Evolutionary conservation across 2,113 vertebrate species (phyloP).

Genomic region (Silurus meridionalis): DNA sequence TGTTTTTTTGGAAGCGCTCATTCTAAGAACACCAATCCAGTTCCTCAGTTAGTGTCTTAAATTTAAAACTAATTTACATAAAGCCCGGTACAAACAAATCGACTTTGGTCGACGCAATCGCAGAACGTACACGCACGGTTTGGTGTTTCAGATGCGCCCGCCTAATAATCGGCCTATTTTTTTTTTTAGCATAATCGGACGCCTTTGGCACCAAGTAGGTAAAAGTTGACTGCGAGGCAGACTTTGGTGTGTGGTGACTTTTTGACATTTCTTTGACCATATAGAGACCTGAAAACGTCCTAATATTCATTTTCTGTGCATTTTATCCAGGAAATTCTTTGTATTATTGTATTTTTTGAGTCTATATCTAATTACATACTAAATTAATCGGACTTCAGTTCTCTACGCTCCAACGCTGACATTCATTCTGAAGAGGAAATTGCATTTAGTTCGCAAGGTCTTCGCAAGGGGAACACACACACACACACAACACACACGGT

Average conservation of each 20-base stretch:
- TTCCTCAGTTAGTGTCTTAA: background rate
- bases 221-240: too few species aligned
- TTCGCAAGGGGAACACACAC: too few species aligned
- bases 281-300: background rate
- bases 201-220: too few species aligned
- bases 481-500: background rate
- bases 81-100: too few species aligned
- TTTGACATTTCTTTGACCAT: background rate
- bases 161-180: too few species aligned
- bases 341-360: background rate
- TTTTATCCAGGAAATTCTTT: background rate
- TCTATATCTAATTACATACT: background rate
- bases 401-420: background rate
- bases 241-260: too few species aligned
- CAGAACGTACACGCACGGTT: too few species aligned
- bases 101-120: too few species aligned
- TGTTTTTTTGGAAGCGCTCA: background rate
- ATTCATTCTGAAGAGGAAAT: background rate
- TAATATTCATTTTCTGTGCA: background rate
- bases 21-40: background rate
- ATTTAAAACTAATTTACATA: too few species aligned
- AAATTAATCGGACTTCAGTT: background rate
- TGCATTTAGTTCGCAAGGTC: background rate
- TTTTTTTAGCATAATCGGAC: too few species aligned
- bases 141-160: too few species aligned